phyloP scores from a whole-genome alignment of 2,888 invertebrate species.

The Meloe dianella region DNA sequence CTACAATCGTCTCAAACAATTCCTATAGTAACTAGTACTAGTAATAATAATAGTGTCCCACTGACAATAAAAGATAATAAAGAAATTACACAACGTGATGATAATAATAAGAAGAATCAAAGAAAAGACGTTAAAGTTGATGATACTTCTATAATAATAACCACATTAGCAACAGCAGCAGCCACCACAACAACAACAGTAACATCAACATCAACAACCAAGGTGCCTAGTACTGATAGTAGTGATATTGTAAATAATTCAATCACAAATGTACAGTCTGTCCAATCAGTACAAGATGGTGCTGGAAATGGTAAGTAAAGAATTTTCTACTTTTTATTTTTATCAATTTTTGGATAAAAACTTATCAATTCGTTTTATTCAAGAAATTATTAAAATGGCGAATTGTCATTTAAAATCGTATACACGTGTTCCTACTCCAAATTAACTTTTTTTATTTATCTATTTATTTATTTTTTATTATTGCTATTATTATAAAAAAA shows the following conservation, averaged over 20 bases:
- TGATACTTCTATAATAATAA: neutral
- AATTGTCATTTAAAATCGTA: neutral
- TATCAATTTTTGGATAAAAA: neutral
- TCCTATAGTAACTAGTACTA: neutral
- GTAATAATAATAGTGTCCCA: neutral
- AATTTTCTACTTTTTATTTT: neutral
- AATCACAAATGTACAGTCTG: constrained; percentile 21
- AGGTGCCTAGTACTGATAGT: constrained; percentile 34
- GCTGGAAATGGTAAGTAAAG: constrained; percentile 30
- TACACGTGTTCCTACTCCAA: neutral
- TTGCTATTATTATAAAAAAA: neutral
- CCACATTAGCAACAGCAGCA: no score
- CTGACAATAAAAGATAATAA: constrained; percentile 33
- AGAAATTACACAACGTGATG: constrained; percentile 30
- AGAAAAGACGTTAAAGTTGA: constrained; percentile 38
- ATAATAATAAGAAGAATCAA: constrained; percentile 32
- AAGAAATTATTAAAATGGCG: constrained; percentile 4
- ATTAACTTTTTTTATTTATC: neutral
- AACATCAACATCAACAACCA: constrained; percentile 16
- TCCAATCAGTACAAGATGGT: constrained; percentile 32
- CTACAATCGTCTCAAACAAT: neutral
- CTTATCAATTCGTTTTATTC: neutral
- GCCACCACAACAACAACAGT: neutral
- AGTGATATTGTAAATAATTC: constrained; percentile 26
- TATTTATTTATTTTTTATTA: neutral